Evolutionary conservation across 2,797 vertebrate genomes (phyloP), one percentile per base, ranked within the genome.

Genomic region (Erithacus rubecula): DNA sequence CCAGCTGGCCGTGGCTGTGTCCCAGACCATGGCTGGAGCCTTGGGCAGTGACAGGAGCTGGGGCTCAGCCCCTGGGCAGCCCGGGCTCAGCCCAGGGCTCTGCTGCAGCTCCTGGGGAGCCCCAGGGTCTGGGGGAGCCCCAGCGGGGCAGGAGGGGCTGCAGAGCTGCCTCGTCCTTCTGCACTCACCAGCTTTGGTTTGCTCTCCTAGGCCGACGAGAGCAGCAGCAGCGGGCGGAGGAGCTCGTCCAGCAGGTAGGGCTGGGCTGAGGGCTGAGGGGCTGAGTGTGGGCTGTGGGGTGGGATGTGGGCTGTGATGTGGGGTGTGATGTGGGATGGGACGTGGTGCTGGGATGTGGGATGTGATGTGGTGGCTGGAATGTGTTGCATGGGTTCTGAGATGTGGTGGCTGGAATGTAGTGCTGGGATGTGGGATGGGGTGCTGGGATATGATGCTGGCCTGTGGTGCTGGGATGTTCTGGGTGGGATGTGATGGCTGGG

Each of bases 201-300:
- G 2, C 1, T 96, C 87, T 76, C 44, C 26, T 65, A 98, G 98
- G 97, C 96, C 41, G 98, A 97, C 32, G 98, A 97, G 95, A 97
- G 96, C 96, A 97, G 59, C 97, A 96, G 97, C 76, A 96, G 96
- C 1, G 98, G 98, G 92, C 94, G 70, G 78, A 97, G 96, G 95
- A 97, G 97, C 82, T 96, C 96, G 5, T 95, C 97, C 27, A 97
- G 95, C 98, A 98, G 98, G 98, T 98, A 97, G 36, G 82, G 62
- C 32, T 29, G 70, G n/a, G 24, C 26, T 56, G n/a, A n/a, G n/a
- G n/a, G n/a, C n/a, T n/a, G n/a, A n/a, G n/a, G n/a, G n/a, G n/a
- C n/a, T n/a, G n/a, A n/a, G n/a, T n/a, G n/a, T n/a, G n/a, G n/a
- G 43, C 16, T 43, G 41, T 43, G 41, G 15, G 17, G 41, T 43